A percentile compares a stretch with the other conserved stretches of the same genome.
Evolutionary conservation across 1,140 invertebrate genomes (phyloP).

Genomic region (Hylyphantes graminicola): DNA sequence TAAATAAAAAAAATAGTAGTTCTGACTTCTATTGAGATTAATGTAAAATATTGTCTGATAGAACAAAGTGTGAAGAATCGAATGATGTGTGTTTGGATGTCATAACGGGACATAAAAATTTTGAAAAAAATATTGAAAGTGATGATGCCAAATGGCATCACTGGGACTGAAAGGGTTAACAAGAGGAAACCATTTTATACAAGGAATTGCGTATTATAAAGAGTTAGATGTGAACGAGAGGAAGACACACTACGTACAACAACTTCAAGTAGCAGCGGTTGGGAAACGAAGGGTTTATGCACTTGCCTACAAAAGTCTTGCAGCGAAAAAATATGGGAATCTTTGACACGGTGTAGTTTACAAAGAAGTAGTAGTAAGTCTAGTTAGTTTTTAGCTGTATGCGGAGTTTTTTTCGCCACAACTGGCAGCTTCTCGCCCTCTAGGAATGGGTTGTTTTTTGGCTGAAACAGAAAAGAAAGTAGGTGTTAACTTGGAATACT

Average conservation of each 20-base stretch:
- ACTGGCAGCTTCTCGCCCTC: slow-evolving; percentile 67
- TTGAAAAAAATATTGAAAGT: too few relatives aligned
- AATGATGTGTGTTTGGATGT: too few relatives aligned
- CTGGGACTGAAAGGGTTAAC: too few relatives aligned
- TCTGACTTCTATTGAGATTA: too few relatives aligned
- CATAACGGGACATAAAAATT: too few relatives aligned
- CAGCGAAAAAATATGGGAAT: slow-evolving; percentile 14
- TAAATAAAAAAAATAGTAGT: too few relatives aligned
- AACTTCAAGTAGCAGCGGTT: neutral
- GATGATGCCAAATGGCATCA: too few relatives aligned
- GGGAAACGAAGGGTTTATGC: neutral
- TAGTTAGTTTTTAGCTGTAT: slow-evolving; percentile 21
- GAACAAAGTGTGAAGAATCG: too few relatives aligned
- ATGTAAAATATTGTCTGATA: too few relatives aligned
- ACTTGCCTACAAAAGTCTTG: neutral
- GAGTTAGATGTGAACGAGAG: neutral
- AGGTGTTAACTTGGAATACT: too few relatives aligned
- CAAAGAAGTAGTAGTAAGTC: neutral
- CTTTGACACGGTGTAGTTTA: neutral
- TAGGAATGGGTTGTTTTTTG: slow-evolving; percentile 66
- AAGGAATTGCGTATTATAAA: neutral
- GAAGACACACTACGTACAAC: slow-evolving; percentile 10
- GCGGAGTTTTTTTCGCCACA: slow-evolving; percentile 68
- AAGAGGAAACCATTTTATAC: slow-evolving; percentile 9
- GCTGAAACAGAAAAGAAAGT: slow-evolving; percentile 44